Percentiles rank a stretch among this genome's conserved stretches.
phyloP scores from a whole-genome alignment of 2,797 vertebrate species.

The Tapirus indicus region DNA sequence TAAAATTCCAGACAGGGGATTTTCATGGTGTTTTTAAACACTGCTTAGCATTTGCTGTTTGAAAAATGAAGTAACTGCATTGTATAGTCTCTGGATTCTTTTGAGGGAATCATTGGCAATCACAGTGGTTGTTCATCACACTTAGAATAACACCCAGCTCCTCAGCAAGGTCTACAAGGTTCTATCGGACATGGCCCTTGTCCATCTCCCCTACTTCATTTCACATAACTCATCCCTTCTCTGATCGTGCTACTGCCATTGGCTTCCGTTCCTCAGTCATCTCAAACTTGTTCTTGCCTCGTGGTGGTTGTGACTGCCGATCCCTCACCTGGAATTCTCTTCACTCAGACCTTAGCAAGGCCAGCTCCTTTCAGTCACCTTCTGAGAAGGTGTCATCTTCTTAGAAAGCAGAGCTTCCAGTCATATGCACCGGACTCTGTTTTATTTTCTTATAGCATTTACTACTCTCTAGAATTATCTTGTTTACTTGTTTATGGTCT shows the following conservation, averaged over 20 bases:
- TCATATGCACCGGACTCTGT: neutral
- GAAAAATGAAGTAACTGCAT: neutral
- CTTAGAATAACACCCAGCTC: neutral
- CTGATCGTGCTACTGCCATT: too few relatives aligned
- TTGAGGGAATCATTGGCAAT: neutral
- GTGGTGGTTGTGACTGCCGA: too few relatives aligned
- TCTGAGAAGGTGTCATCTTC: neutral
- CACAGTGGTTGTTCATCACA: neutral
- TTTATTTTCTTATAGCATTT: neutral
- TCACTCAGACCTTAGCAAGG: neutral
- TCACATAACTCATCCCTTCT: fast-evolving
- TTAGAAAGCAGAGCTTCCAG: neutral
- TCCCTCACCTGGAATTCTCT: neutral
- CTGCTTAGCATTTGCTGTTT: neutral
- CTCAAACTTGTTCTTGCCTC: neutral
- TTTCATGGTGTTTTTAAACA: neutral
- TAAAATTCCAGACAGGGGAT: neutral
- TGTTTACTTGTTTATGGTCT: neutral
- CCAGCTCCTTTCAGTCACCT: neutral
- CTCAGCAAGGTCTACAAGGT: neutral
- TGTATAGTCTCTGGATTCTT: neutral
- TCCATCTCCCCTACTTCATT: too few relatives aligned
- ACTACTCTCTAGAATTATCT: neutral
- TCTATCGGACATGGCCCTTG: neutral
- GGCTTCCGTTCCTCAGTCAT: neutral